These are phyloP conservation scores for Brachypteracias leptosomus DNA, from an alignment of 2,113 vertebrate genomes.

Conservation along the genomic window DNA sequence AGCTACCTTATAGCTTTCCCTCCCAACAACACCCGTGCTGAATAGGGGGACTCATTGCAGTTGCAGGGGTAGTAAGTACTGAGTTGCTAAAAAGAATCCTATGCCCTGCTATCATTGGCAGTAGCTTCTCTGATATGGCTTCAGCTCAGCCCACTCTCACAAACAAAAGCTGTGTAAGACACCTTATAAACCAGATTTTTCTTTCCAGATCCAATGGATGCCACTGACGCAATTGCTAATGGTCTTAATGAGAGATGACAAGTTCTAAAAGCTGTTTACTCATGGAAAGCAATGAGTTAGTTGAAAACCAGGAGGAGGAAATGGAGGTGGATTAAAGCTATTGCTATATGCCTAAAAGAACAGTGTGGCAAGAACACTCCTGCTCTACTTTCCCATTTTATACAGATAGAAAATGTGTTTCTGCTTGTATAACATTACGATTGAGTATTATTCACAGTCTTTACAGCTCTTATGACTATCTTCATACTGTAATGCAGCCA, in stretches of 20 bases:
- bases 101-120: background rate
- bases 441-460: background rate
- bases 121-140: background rate
- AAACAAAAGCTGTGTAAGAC: background rate
- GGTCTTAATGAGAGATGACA: background rate
- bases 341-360: background rate
- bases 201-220: background rate
- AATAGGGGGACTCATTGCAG: background rate
- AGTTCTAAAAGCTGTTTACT: background rate
- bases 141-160: background rate
- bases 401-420: background rate
- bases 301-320: background rate
- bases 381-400: background rate
- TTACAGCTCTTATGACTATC: background rate
- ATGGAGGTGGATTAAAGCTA: background rate
- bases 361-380: accelerated
- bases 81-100: background rate
- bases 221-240: background rate
- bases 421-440: background rate
- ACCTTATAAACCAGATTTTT: background rate
- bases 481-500: background rate
- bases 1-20: background rate
- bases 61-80: background rate
- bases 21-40: background rate
- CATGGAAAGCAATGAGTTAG: background rate